A percentile compares a stretch with the other conserved stretches of the same genome.
phyloP scores from a whole-genome alignment of 2,113 vertebrate species.

The Sylvietta virens region DNA sequence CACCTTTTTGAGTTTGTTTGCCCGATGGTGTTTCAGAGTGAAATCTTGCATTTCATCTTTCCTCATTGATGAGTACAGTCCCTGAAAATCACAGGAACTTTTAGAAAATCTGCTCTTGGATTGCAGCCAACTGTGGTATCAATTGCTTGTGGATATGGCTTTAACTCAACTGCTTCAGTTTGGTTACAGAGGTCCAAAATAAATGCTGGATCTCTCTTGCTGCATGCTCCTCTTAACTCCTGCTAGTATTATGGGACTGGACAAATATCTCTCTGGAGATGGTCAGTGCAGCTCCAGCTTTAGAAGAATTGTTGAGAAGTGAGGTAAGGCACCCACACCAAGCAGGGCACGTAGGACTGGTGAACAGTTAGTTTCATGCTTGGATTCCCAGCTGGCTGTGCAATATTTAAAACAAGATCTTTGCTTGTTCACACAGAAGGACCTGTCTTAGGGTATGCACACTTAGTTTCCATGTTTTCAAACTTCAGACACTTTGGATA shows the following conservation, averaged over 20 bases:
- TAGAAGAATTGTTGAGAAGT: conserved; percentile 21
- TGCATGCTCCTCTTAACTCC: background rate
- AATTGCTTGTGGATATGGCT: background rate
- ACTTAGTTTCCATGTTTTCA: background rate
- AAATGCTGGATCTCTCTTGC: background rate
- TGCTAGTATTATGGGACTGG: background rate
- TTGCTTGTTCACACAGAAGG: background rate
- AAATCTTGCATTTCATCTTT: background rate
- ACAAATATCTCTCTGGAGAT: background rate
- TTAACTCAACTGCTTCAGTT: background rate
- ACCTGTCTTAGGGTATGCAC: background rate
- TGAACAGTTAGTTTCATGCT: background rate
- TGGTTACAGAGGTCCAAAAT: background rate
- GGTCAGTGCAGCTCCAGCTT: background rate
- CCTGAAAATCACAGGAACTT: background rate
- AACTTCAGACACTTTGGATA: background rate
- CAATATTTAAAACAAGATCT: background rate
- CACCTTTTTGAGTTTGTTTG: background rate
- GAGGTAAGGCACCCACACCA: background rate
- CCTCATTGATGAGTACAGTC: background rate
- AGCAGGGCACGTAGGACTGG: background rate
- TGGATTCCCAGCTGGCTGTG: conserved; percentile 14
- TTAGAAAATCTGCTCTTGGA: background rate
- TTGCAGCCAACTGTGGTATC: background rate
- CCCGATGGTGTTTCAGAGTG: background rate